Conservation (phyloP, 2,797 vertebrate genomes). For the Choloepus didactylus region DNA sequence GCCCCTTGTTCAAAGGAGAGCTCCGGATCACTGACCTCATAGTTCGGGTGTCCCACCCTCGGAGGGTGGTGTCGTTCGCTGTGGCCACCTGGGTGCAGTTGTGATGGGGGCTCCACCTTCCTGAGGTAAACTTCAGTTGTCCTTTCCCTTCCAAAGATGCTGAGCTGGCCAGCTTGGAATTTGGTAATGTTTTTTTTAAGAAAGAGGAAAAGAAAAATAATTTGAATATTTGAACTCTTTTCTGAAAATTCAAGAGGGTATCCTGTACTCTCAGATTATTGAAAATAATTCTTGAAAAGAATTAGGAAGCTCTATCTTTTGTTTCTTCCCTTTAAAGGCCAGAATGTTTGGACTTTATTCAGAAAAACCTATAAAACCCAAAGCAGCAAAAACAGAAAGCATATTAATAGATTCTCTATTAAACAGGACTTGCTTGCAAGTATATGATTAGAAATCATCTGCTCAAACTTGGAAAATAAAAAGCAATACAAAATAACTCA, state of each 20-base stretch:
- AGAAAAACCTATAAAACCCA: constrained; percentile 44
- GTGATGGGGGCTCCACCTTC: constrained; percentile 98
- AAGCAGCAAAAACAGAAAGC: constrained; percentile 24
- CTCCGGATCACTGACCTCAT: constrained; percentile 93
- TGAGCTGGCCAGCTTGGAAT: constrained; percentile 92
- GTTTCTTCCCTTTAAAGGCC: constrained; percentile 28
- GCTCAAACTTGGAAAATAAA: not conserved
- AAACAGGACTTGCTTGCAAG: not conserved
- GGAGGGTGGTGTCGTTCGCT: constrained; percentile 94
- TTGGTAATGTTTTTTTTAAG: not conserved
- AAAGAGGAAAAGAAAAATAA: not conserved
- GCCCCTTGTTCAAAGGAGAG: not conserved
- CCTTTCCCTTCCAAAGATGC: constrained; percentile 96
- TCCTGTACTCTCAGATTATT: not conserved
- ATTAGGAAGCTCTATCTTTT: constrained; percentile 31
- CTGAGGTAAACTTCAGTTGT: constrained; percentile 96
- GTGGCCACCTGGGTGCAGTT: constrained; percentile 97
- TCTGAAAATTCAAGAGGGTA: not conserved
- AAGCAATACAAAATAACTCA: not conserved
- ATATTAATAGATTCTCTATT: not conserved
- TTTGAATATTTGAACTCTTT: not conserved
- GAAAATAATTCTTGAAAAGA: not conserved
- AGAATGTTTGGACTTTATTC: not conserved
- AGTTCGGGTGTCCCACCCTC: constrained; percentile 96
- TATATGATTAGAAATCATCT: not conserved